Base-by-base conservation (phyloP, 2,113 vertebrate genomes). In the Ammodytes marinus region DNA sequence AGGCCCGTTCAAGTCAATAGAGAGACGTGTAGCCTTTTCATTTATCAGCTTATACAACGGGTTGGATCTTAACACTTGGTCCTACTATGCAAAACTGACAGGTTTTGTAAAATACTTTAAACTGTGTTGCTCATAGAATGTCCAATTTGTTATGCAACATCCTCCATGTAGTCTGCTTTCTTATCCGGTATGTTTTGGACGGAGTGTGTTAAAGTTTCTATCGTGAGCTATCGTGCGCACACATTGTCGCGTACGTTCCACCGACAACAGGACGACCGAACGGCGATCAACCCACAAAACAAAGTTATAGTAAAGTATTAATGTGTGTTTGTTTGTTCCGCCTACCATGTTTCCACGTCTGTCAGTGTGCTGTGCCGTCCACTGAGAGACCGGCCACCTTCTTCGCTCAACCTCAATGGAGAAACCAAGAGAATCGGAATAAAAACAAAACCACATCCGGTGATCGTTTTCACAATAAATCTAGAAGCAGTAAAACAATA, bases 341-440 rank as follows among this genome's bases (percentile, higher is more conserved):
- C 94, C 84, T 90, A 95, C 94, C 94, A 95, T 95, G 80, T 53
- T 87, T 92, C 75, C 80, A 81, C 68, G 79, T 86, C 68, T 49
- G 77, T 63, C 60, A 53, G 55, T 80, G 45, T 1, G 73, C 61
- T 8, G 35, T 0, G 70, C 50, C 75, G 69, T 70, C 10, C 63
- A 19, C 12, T 40, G 4, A 54, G 63, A 1, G 14, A 39, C 72
- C 69, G 60, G 42, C 42, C 53, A 50, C 35, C 13, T 82, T 73
- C 42, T 58, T 10, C 17, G 80, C 84, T 84, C 87, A 89, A 94
- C 94, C 14, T 71, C 35, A 49, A 39, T 4, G 3, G 19, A 27
- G 8, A 49, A 84, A 49, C 8, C 47, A 71, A 65, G 65, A 4
- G 4, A 3, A 0, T 1, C 0, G 1, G 12, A 14, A 12, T 60